Evolutionary conservation across 2,797 vertebrate species (phyloP).

Genomic region (Lutjanus argentimaculatus): DNA sequence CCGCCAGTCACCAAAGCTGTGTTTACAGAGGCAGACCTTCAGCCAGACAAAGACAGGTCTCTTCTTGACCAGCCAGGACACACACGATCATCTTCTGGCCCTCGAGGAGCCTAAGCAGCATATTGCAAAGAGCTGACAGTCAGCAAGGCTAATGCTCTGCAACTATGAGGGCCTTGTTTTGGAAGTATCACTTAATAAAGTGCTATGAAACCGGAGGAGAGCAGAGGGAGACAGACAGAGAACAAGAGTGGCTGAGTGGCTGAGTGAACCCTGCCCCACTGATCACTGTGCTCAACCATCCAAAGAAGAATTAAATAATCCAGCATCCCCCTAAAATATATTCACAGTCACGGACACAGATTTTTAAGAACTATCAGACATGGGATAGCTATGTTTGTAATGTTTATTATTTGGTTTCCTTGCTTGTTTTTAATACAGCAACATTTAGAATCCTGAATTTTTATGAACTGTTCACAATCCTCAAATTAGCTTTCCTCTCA

Average conservation of each 20-base stretch:
- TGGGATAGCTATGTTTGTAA: neutral
- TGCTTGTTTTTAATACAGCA: neutral
- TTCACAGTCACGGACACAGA: neutral
- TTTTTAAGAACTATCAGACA: neutral
- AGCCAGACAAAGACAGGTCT: conserved; percentile 77
- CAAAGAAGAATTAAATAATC: conserved; percentile 39
- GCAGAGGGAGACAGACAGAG: conserved; percentile 39
- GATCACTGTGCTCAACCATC: conserved; percentile 64
- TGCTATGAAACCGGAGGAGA: conserved; percentile 77
- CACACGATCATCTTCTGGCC: conserved; percentile 68
- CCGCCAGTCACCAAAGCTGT: conserved; percentile 54
- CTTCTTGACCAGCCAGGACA: conserved; percentile 75
- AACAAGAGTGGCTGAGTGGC: conserved; percentile 33
- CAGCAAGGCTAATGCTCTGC: conserved; percentile 59
- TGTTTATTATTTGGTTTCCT: neutral
- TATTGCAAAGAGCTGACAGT: conserved; percentile 86
- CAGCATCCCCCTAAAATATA: conserved; percentile 5
- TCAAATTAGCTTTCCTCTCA: neutral
- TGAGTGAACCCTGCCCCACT: conserved; percentile 44
- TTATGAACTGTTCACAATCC: neutral
- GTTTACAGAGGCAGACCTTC: conserved; percentile 66
- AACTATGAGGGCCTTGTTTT: conserved; percentile 78
- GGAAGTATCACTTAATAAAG: conserved; percentile 77
- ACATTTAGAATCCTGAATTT: neutral
- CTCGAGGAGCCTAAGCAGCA: conserved; percentile 60